phyloP scores from a whole-genome alignment of 2,888 invertebrate genomes.

The Drosophila seclusa region DNA sequence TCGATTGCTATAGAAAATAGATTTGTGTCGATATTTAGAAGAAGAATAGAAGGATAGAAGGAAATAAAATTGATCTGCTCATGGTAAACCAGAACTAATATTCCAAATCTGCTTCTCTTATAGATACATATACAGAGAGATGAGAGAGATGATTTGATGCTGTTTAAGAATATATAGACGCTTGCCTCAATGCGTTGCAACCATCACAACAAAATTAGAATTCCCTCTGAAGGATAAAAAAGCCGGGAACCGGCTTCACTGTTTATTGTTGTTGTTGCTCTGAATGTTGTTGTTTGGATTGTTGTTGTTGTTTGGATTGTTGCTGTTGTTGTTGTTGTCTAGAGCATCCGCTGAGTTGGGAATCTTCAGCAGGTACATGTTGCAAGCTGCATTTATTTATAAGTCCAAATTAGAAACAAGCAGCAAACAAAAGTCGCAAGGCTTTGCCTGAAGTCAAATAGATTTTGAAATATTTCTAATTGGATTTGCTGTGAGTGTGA shows the following conservation, averaged over 20 bases:
- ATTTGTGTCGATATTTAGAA: too few relatives aligned
- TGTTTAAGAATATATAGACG: background rate
- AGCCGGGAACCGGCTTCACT: slow-evolving; percentile 33
- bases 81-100: background rate
- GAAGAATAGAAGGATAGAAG: too few relatives aligned
- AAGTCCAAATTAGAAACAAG: slow-evolving; percentile 1
- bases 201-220: background rate
- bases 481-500: slow-evolving; percentile 7
- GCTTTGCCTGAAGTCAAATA: background rate
- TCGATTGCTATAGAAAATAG: background rate
- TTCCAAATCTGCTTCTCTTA: background rate
- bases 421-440: background rate
- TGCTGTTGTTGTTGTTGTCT: slow-evolving; percentile 14
- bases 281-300: background rate
- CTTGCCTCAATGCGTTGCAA: background rate
- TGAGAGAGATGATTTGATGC: background rate
- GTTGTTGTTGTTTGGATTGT: background rate
- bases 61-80: background rate
- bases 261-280: slow-evolving; percentile 35
- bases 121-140: background rate
- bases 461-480: background rate
- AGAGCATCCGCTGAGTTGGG: slow-evolving; percentile 51
- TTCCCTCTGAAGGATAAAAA: background rate
- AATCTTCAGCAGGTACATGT: slow-evolving; percentile 1
- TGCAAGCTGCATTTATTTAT: slow-evolving; percentile 1